These are phyloP conservation scores for Papilio demoleus DNA, from an alignment of 2,888 invertebrate species.

Conservation along the genomic window DNA sequence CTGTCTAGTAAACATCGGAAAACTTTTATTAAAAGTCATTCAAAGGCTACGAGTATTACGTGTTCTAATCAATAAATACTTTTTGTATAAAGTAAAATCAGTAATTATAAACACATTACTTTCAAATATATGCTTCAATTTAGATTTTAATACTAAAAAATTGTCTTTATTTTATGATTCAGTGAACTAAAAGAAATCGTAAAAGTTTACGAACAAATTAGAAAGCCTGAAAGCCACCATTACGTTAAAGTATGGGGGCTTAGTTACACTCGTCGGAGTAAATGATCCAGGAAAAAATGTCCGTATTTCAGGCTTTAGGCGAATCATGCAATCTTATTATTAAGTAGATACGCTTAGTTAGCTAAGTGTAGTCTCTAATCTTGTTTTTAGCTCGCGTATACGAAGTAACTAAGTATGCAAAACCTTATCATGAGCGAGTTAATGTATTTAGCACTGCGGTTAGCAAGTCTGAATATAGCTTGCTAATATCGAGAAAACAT, in stretches of 20 bases:
- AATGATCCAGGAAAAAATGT: slow-evolving; percentile 19
- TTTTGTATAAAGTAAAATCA: not conserved
- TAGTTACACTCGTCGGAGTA: slow-evolving; percentile 8
- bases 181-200: slow-evolving; percentile 9
- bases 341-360: not conserved
- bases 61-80: too few species aligned
- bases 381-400: slow-evolving; percentile 5
- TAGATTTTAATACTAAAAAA: not conserved
- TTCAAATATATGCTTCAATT: not conserved
- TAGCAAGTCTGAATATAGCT: not conserved
- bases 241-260: slow-evolving; percentile 19
- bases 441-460: slow-evolving; percentile 8
- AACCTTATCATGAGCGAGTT: slow-evolving; percentile 17
- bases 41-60: not conserved
- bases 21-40: not conserved
- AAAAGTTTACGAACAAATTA: slow-evolving; percentile 20
- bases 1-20: too few species aligned
- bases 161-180: not conserved
- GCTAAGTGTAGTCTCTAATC: slow-evolving; percentile 6
- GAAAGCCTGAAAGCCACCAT: slow-evolving; percentile 9
- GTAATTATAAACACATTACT: slow-evolving; percentile 1
- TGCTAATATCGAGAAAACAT: not conserved
- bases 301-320: slow-evolving; percentile 16
- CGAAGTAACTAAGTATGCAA: slow-evolving; percentile 1
- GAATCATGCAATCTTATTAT: not conserved